A percentile compares a stretch with the other conserved stretches of the same genome.
These are phyloP conservation scores for Ahaetulla prasina DNA, from an alignment of 2,113 vertebrate species.

Conservation along the genomic window DNA sequence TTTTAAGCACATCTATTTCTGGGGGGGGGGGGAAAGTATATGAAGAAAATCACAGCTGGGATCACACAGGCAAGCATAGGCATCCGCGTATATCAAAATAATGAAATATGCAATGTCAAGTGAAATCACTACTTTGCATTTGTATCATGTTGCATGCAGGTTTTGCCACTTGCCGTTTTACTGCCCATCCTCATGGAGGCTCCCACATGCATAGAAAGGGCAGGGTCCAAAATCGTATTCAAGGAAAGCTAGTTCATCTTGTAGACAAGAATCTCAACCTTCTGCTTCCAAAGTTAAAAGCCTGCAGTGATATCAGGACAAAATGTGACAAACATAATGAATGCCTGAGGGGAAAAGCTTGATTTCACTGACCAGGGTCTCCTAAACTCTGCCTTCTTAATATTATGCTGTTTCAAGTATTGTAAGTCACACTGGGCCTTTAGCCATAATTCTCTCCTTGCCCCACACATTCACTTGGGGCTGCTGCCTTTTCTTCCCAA, in stretches of 20 bases:
- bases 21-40: too few relatives aligned
- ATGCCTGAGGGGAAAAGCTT: not conserved
- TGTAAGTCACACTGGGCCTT: not conserved
- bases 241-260: not conserved
- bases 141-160: not conserved
- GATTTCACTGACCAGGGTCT: not conserved
- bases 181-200: not conserved
- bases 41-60: not conserved
- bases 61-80: not conserved
- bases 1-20: not conserved
- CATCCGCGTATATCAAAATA: not conserved
- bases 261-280: not conserved
- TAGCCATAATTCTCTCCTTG: not conserved
- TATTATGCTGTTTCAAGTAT: not conserved
- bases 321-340: conserved; percentile 5
- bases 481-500: not conserved
- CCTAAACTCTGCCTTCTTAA: not conserved
- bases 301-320: not conserved
- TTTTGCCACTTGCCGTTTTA: not conserved
- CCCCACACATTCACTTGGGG: not conserved
- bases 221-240: not conserved
- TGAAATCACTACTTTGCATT: not conserved
- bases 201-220: not conserved
- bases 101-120: not conserved
- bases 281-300: not conserved